Conservation (phyloP, 2,113 vertebrate species). For the Hydropotes inermis region DNA sequence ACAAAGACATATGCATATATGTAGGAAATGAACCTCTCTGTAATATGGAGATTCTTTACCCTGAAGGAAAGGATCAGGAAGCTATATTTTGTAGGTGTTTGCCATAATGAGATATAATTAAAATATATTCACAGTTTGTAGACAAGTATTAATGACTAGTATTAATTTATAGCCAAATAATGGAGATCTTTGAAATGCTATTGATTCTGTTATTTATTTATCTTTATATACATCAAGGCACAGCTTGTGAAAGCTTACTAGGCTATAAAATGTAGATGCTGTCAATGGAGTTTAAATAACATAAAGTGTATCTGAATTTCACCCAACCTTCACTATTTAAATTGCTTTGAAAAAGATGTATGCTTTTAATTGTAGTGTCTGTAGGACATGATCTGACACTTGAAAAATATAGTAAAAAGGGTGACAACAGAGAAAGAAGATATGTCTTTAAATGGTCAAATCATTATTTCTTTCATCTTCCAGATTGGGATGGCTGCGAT, state of each 20-base stretch:
- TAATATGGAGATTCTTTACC: conserved; percentile 43
- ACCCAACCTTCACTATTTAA: conserved; percentile 32
- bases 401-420: neutral
- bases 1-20: conserved; percentile 45
- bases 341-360: neutral
- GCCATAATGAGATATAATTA: conserved; percentile 64
- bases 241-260: conserved; percentile 14
- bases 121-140: conserved; percentile 63
- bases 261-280: conserved; percentile 24
- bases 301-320: conserved; percentile 33
- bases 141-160: conserved; percentile 59
- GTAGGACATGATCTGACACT: neutral
- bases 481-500: neutral
- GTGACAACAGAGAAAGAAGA: neutral
- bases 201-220: conserved; percentile 71
- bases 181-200: conserved; percentile 64
- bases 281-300: conserved; percentile 55
- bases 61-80: conserved; percentile 52
- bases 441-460: neutral
- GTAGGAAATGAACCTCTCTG: conserved; percentile 28
- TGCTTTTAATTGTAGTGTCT: conserved; percentile 13
- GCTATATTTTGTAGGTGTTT: conserved; percentile 61
- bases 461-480: neutral
- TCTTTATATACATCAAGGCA: conserved; percentile 62
- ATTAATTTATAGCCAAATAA: conserved; percentile 44